Evolutionary conservation across 2,113 vertebrate species (phyloP), one percentile per base, ranked within the genome.

Genomic region (Pica pica): DNA sequence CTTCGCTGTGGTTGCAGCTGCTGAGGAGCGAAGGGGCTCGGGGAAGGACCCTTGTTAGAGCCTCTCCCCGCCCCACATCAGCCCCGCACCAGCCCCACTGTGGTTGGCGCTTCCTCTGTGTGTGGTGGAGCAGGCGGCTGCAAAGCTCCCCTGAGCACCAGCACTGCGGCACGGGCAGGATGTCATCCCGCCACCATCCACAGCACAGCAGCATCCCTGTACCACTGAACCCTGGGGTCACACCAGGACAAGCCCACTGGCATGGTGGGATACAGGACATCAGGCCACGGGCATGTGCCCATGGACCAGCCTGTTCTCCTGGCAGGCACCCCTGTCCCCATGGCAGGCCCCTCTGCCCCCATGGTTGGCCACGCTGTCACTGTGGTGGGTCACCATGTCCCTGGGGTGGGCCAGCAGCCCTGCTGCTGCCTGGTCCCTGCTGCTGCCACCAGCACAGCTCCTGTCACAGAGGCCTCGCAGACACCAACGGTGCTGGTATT

Each of bases 211-310:
- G 39, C 76, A 19, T 33, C 88, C 60, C 64, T 17, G 69, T 13
- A 12, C 46, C 11, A 3, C 57, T 0, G 0, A 44, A 4, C 22
- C 56, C 47, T 0, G 6, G 42, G 52, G 30, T 37, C 56, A 26
- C 82, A 19, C 9, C 1, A 2, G 63, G 31, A 19, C 3, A 3
- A 4, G 3, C 4, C 21, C 28, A 4, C 31, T 2, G 1, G 24
- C 8, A 23, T 2, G 12, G n/a, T 1, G 4, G 28, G 16, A 16
- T 1, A 7, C 0, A 0, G 49, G 46, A 35, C 17, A 27, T 4
- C 26, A 41, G 44, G 39, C n/a, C 42, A 8, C 4, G 16, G 20
- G 14, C 27, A 3, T 0, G 8, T 26, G 23, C 59, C 64, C 12
- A 6, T 1, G 23, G 61, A 27, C 26, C 44, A 7, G 10, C 8